phyloP scores from a whole-genome alignment of 2,888 invertebrate genomes.

The Euproctis similis region DNA sequence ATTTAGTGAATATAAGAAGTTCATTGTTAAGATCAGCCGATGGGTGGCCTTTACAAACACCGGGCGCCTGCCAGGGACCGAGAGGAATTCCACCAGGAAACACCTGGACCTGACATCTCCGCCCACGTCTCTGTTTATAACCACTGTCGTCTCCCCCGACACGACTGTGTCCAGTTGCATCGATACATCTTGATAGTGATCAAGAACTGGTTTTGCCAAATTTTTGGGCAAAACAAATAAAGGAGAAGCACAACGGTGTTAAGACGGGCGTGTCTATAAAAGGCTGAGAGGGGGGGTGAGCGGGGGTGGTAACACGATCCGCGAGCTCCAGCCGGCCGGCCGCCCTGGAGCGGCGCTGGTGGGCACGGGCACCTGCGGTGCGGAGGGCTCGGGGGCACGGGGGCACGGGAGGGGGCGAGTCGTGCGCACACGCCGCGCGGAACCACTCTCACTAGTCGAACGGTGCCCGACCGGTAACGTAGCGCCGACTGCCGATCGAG shows the following conservation, averaged over 20 bases:
- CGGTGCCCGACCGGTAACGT: constrained; percentile 76
- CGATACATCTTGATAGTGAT: constrained; percentile 16
- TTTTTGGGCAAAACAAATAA: constrained; percentile 73
- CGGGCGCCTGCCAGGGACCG: constrained; percentile 51
- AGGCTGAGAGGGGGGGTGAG: constrained; percentile 72
- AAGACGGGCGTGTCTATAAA: constrained; percentile 74
- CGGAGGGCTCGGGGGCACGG: constrained; percentile 17
- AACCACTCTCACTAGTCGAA: constrained; percentile 75
- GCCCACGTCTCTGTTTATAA: constrained; percentile 20
- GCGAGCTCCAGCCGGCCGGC: constrained; percentile 71
- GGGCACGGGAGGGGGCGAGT: constrained; percentile 26
- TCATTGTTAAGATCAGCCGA: constrained; percentile 66
- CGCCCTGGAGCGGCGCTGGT: constrained; percentile 55
- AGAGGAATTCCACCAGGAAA: constrained; percentile 48
- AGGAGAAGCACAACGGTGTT: constrained; percentile 57
- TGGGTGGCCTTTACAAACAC: constrained; percentile 40
- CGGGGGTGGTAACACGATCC: constrained; percentile 76
- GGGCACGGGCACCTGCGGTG: constrained; percentile 10
- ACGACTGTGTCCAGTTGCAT: constrained; percentile 10
- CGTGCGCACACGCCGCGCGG: constrained; percentile 56
- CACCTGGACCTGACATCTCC: constrained; percentile 30
- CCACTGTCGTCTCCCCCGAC: constrained; percentile 9
- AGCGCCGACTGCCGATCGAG: constrained; percentile 74
- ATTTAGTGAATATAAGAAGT: constrained; percentile 53
- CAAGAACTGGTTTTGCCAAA: constrained; percentile 58